A percentile compares a stretch with the other conserved stretches of the same genome.
Evolutionary conservation across 2,888 invertebrate genomes (phyloP).

Genomic region (Agapetus fuscipes): DNA sequence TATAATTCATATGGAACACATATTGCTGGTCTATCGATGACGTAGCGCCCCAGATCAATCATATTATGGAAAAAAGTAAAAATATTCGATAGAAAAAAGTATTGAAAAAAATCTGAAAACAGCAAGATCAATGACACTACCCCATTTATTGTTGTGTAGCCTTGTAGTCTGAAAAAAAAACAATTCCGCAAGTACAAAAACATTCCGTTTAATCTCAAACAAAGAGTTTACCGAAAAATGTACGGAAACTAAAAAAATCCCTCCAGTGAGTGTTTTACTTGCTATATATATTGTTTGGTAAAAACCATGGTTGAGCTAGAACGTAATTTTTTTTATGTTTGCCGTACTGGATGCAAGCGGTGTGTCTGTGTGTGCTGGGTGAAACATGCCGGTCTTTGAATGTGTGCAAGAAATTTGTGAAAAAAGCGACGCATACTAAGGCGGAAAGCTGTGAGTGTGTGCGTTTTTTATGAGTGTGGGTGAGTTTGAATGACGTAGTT

Average conservation of each 20-base stretch:
- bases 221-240: too few relatives aligned
- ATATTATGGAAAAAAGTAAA: neutral
- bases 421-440: constrained; percentile 1
- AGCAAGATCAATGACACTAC: constrained; percentile 22
- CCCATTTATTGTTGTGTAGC: constrained; percentile 20
- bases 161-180: constrained; percentile 15
- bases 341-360: too few relatives aligned
- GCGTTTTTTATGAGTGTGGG: constrained; percentile 3
- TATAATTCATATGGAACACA: neutral
- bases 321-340: too few relatives aligned
- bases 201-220: too few relatives aligned
- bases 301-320: too few relatives aligned
- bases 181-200: constrained; percentile 4
- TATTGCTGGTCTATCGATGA: neutral
- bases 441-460: neutral
- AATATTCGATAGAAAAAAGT: neutral
- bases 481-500: constrained; percentile 4
- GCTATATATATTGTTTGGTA: too few relatives aligned
- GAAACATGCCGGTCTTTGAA: constrained; percentile 1
- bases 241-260: too few relatives aligned
- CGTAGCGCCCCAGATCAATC: neutral
- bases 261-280: too few relatives aligned
- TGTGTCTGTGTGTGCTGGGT: too few relatives aligned
- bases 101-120: constrained; percentile 7
- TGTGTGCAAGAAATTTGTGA: neutral